A percentile compares a stretch with the other conserved stretches of the same genome.
Evolutionary conservation across 2,113 vertebrate genomes (phyloP).

Genomic region (Tyrannus savana): DNA sequence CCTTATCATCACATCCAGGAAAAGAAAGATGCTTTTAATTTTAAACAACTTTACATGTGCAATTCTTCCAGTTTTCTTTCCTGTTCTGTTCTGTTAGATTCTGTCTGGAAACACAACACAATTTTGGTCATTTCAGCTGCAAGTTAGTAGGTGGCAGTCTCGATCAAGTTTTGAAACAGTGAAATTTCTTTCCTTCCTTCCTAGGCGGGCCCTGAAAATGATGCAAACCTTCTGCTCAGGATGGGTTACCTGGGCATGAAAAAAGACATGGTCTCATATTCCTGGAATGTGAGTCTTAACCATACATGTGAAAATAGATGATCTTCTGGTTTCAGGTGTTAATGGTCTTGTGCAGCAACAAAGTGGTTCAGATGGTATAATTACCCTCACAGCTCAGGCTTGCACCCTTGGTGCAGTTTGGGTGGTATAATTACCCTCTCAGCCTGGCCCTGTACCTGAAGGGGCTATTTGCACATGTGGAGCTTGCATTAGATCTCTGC

Average conservation of each 20-base stretch:
- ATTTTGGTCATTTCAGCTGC: slow-evolving; percentile 17
- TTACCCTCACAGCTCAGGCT: neutral
- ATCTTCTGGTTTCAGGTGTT: neutral
- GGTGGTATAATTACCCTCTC: neutral
- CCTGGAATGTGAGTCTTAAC: neutral
- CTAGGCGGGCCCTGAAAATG: neutral
- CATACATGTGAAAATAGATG: neutral
- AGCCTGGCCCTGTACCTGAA: neutral
- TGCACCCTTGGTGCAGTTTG: neutral
- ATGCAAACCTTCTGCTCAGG: neutral
- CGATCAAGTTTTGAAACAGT: slow-evolving; percentile 60
- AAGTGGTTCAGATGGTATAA: neutral
- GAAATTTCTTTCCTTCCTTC: neutral
- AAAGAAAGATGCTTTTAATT: neutral
- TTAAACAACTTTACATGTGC: neutral
- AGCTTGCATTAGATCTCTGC: neutral
- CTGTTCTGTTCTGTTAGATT: neutral
- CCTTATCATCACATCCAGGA: neutral
- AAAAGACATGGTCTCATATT: neutral
- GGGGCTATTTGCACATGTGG: fast-evolving
- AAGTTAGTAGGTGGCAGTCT: slow-evolving; percentile 75
- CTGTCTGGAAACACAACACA: neutral
- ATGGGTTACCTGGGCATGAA: neutral
- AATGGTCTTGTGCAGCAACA: neutral
- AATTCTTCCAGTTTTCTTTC: neutral